phyloP scores from a whole-genome alignment of 2,113 vertebrate species.

The Catagonus wagneri region DNA sequence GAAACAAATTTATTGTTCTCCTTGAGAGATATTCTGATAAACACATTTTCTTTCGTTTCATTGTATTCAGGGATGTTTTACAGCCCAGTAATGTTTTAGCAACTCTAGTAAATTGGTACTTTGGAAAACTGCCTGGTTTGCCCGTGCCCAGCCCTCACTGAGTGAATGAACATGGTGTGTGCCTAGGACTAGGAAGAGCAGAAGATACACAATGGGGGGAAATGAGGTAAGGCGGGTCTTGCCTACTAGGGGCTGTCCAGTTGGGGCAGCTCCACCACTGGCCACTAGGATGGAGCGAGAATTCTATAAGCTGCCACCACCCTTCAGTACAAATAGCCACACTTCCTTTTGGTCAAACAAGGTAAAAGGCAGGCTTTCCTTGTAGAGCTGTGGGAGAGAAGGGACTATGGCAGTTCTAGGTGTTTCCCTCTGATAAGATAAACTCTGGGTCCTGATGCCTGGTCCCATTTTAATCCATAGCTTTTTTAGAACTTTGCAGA shows the following conservation, averaged over 20 bases:
- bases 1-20: neutral
- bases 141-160: neutral
- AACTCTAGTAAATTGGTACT: neutral
- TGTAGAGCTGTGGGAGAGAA: neutral
- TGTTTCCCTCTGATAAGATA: conserved; percentile 75
- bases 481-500: conserved; percentile 61
- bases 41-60: neutral
- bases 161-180: neutral
- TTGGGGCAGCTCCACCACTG: neutral
- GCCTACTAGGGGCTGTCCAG: too few relatives aligned
- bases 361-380: neutral
- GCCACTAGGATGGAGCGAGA: neutral
- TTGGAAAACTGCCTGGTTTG: neutral
- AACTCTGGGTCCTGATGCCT: conserved; percentile 73
- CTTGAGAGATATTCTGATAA: neutral
- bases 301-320: neutral
- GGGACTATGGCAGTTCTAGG: neutral
- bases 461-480: conserved; percentile 75
- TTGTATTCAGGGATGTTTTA: neutral
- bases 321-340: neutral
- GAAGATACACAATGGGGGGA: neutral
- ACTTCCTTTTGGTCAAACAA: neutral
- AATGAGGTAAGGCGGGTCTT: neutral
- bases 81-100: neutral
- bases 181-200: neutral